These are phyloP conservation scores for Arbacia lixula DNA, from an alignment of 53 echinoderm and acorn worm species.

Conservation along the genomic window DNA sequence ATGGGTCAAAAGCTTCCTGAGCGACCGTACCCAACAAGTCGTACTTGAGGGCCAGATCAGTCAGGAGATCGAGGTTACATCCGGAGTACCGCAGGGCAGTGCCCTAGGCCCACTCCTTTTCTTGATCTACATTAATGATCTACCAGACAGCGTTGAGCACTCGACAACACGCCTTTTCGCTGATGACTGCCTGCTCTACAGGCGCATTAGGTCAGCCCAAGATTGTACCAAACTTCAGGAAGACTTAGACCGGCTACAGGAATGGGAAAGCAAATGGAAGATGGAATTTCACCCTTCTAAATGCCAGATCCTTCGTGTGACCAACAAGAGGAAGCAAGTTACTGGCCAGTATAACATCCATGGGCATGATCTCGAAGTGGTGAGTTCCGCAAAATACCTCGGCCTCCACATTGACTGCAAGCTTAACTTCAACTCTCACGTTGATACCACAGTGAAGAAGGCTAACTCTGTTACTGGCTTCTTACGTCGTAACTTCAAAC, in stretches of 20 bases:
- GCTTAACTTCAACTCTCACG: too few species aligned
- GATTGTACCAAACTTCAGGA: slow-evolving; percentile 18
- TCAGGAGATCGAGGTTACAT: slow-evolving; percentile 37
- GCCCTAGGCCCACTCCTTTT: slow-evolving; percentile 55
- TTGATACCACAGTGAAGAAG: too few species aligned
- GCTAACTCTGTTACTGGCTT: slow-evolving; percentile 11
- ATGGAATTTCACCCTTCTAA: slow-evolving; percentile 61
- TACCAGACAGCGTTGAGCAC: slow-evolving; percentile 43
- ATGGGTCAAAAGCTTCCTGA: slow-evolving; percentile 44
- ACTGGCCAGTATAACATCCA: slow-evolving; percentile 43
- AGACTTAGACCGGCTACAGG: slow-evolving; percentile 41
- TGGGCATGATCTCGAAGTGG: too few species aligned
- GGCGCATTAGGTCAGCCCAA: background rate
- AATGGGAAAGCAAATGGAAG: slow-evolving; percentile 67
- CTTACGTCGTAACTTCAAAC: slow-evolving; percentile 28
- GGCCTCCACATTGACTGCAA: too few species aligned
- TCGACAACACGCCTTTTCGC: slow-evolving; percentile 59
- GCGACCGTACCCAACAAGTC: slow-evolving; percentile 43
- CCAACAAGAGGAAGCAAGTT: slow-evolving; percentile 46
- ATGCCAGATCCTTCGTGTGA: slow-evolving; percentile 58
- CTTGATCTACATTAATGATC: slow-evolving; percentile 67
- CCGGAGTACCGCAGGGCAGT: slow-evolving; percentile 64
- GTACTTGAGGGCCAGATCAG: slow-evolving; percentile 50
- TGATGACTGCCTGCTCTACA: slow-evolving; percentile 61
- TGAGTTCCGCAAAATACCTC: too few species aligned